Conservation (phyloP, 2,888 invertebrate genomes). For the Gerosis bhagava region DNA sequence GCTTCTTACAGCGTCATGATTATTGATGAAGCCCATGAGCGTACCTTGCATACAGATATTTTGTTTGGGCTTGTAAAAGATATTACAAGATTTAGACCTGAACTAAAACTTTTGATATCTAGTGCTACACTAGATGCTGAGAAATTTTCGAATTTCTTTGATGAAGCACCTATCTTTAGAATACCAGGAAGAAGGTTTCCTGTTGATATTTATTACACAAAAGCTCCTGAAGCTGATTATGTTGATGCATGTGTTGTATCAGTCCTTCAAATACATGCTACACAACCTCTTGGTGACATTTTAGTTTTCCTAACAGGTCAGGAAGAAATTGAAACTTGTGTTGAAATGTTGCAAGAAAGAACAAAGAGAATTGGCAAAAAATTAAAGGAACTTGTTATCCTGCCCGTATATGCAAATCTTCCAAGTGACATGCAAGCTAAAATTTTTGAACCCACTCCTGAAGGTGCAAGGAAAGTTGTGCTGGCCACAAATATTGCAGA, state of each 20-base stretch:
- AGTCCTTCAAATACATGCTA: slow-evolving; percentile 98
- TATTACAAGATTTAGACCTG: slow-evolving; percentile 95
- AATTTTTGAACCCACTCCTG: slow-evolving; percentile 98
- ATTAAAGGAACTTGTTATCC: slow-evolving; percentile 94
- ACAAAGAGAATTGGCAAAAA: slow-evolving; percentile 96
- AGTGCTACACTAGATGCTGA: slow-evolving; percentile 99
- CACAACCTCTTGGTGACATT: slow-evolving; percentile 97
- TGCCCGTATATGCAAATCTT: slow-evolving; percentile 98
- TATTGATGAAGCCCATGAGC: slow-evolving; percentile 99
- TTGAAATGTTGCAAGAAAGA: slow-evolving; percentile 94
- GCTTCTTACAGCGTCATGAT: slow-evolving; percentile 99
- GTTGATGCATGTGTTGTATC: slow-evolving; percentile 99
- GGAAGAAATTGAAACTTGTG: slow-evolving; percentile 95
- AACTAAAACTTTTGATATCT: slow-evolving; percentile 97
- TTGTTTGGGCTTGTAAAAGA: slow-evolving; percentile 98
- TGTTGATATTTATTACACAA: slow-evolving; percentile 99
- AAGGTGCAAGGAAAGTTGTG: slow-evolving; percentile 97
- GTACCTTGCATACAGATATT: slow-evolving; percentile 98
- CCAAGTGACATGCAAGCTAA: slow-evolving; percentile 99
- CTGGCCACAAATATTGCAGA: slow-evolving; percentile 99
- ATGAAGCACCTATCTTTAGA: slow-evolving; percentile 98
- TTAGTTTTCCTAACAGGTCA: slow-evolving; percentile 98
- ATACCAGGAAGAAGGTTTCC: slow-evolving; percentile 99
- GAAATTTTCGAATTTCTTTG: slow-evolving; percentile 99
- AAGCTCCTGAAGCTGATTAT: slow-evolving; percentile 99